phyloP scores from a whole-genome alignment of 2,888 invertebrate genomes.

The Epinotia nisella region DNA sequence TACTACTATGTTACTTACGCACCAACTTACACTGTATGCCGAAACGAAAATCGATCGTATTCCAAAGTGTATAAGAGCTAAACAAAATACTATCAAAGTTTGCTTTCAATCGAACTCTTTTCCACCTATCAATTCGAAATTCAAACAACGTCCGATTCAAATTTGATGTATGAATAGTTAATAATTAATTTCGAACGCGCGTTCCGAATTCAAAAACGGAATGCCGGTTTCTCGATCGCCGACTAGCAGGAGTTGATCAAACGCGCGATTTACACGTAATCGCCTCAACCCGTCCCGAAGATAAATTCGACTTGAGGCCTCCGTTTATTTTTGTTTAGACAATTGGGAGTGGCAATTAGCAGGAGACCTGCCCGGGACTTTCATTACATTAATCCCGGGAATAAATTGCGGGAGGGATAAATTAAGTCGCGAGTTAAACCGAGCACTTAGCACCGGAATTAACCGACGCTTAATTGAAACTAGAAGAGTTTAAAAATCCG shows the following conservation, averaged over 20 bases:
- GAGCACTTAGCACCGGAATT: constrained; percentile 77
- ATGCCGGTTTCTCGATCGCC: constrained; percentile 19
- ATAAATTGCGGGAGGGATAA: constrained; percentile 79
- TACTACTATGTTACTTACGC: constrained; percentile 38
- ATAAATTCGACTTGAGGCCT: constrained; percentile 47
- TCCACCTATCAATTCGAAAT: constrained; percentile 17
- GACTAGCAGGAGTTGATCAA: constrained; percentile 31
- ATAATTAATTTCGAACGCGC: constrained; percentile 16
- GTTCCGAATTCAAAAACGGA: constrained; percentile 33
- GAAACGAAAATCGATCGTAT: constrained; percentile 15
- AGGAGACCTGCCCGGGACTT: constrained; percentile 66
- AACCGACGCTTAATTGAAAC: constrained; percentile 81
- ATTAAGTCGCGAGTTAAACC: constrained; percentile 77
- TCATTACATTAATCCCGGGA: constrained; percentile 76
- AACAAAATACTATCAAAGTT: constrained; percentile 12
- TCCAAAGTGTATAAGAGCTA: background rate
- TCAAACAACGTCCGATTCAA: constrained; percentile 33
- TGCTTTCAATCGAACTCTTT: constrained; percentile 29
- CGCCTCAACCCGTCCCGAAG: constrained; percentile 47
- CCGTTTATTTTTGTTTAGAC: constrained; percentile 73
- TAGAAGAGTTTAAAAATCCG: constrained; percentile 71
- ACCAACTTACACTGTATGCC: background rate
- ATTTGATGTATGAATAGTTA: constrained; percentile 28
- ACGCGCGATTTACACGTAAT: constrained; percentile 38
- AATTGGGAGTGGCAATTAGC: constrained; percentile 75